Evolutionary conservation across 2,797 vertebrate genomes (phyloP).

Genomic region (Vireo griseus): DNA sequence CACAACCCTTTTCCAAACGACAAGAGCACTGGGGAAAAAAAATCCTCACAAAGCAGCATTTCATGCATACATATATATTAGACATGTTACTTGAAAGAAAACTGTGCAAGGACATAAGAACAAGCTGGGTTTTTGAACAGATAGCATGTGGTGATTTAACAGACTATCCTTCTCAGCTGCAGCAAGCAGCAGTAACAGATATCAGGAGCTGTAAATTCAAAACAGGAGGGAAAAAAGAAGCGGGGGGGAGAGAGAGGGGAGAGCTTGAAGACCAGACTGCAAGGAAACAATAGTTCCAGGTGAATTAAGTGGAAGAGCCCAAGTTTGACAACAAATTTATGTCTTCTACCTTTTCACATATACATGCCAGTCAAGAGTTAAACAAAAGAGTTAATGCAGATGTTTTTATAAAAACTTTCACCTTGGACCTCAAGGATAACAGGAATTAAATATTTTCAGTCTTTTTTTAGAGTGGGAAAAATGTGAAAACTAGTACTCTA

Average conservation of each 20-base stretch:
- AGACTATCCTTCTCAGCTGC: background rate
- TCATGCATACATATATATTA: background rate
- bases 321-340: background rate
- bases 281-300: background rate
- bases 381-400: background rate
- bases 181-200: background rate
- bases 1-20: background rate
- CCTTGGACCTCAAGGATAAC: background rate
- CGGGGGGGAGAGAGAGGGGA: accelerated
- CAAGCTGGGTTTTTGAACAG: background rate
- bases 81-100: background rate
- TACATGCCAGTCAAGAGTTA: background rate
- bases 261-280: background rate
- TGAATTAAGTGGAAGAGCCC: background rate
- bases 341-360: background rate
- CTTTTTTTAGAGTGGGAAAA: background rate
- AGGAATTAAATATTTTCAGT: background rate
- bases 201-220: background rate
- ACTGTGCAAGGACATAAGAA: background rate
- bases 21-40: background rate
- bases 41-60: background rate
- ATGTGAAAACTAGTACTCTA: background rate
- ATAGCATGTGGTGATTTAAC: background rate
- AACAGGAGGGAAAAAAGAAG: background rate
- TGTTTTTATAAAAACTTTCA: background rate